Evolutionary conservation across 1,140 invertebrate species (phyloP).

Genomic region (Frieseomelitta varia): DNA sequence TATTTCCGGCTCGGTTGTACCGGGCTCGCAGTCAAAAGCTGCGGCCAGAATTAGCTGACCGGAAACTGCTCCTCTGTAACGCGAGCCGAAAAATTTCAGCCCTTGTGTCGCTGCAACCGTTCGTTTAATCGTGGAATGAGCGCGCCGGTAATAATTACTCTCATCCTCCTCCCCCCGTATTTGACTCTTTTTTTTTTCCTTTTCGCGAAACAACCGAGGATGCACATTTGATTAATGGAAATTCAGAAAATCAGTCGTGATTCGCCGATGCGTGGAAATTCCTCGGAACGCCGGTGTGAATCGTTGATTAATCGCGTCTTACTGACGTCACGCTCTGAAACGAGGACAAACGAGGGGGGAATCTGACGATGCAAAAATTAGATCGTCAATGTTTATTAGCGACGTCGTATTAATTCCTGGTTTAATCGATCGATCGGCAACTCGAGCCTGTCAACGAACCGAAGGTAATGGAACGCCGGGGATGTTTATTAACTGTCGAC

Average conservation of each 20-base stretch:
- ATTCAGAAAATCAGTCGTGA: not conserved
- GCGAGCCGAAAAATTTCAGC: slow-evolving; percentile 37
- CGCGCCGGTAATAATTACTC: not conserved
- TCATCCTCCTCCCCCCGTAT: not conserved
- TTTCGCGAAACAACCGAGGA: too few relatives aligned
- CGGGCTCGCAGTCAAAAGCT: not conserved
- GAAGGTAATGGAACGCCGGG: not conserved
- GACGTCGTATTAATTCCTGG: not conserved
- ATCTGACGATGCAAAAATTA: not conserved
- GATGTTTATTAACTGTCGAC: not conserved
- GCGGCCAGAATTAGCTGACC: slow-evolving; percentile 53
- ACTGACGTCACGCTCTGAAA: not conserved
- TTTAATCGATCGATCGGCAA: not conserved
- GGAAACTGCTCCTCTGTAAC: slow-evolving; percentile 61
- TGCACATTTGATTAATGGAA: not conserved
- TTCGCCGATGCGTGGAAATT: not conserved
- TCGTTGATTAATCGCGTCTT: not conserved
- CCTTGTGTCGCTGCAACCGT: not conserved
- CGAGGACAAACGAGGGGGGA: not conserved
- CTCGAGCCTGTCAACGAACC: not conserved
- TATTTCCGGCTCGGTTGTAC: slow-evolving; percentile 59
- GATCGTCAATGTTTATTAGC: not conserved
- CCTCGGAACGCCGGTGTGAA: not conserved
- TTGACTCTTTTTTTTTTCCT: not conserved
- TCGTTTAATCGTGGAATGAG: slow-evolving; percentile 18